phyloP scores from a whole-genome alignment of 1,140 invertebrate species.

The Belonocnema kinseyi region DNA sequence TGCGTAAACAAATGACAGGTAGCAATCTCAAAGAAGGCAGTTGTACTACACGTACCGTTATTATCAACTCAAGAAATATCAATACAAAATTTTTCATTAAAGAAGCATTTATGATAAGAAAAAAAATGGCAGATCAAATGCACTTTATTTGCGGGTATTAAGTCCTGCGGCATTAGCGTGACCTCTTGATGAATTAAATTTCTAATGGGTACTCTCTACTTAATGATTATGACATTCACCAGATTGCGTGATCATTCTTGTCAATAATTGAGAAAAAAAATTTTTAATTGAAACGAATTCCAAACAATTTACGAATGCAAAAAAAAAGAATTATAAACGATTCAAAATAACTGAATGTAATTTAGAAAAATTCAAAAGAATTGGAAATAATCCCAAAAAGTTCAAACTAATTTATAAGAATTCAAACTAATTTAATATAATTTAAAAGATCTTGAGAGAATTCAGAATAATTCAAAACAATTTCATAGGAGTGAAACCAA shows the following conservation, averaged over 20 bases:
- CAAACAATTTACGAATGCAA: not conserved
- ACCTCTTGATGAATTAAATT: slow-evolving; percentile 40
- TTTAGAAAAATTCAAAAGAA: no score
- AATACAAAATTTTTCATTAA: slow-evolving; percentile 26
- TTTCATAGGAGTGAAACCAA: no score
- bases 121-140: not conserved
- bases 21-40: slow-evolving; percentile 21
- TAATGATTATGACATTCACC: not conserved
- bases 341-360: no score
- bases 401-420: no score
- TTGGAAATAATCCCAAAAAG: no score
- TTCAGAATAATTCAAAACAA: no score
- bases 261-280: slow-evolving; percentile 3
- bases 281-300: not conserved
- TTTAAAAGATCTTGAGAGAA: no score
- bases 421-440: no score
- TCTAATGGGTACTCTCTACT: slow-evolving; percentile 32
- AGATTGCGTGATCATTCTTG: not conserved
- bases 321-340: no score
- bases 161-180: not conserved
- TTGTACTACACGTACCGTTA: slow-evolving; percentile 48
- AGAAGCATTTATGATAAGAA: slow-evolving; percentile 36
- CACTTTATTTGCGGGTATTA: not conserved
- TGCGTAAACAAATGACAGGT: slow-evolving; percentile 38
- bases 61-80: slow-evolving; percentile 36